These are phyloP conservation scores for Eulemur albifrons DNA, from an alignment of 2,797 vertebrate species.

Conservation along the genomic window DNA sequence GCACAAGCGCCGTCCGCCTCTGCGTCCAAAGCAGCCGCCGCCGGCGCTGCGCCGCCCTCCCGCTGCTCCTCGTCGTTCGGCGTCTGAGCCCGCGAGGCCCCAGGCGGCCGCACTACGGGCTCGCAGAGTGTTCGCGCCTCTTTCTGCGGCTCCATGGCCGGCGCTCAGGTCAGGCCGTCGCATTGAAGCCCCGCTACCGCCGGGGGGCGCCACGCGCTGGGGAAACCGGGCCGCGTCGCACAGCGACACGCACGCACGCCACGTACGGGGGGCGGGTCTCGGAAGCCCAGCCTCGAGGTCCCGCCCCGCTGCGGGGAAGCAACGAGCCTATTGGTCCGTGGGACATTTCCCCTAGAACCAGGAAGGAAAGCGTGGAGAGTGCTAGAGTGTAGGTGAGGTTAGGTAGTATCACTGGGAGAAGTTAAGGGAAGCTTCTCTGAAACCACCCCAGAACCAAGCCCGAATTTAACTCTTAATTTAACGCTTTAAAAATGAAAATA, in stretches of 20 bases:
- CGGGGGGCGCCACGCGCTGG: slow-evolving; percentile 28
- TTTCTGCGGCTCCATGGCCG: not conserved
- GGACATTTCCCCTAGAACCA: accelerated
- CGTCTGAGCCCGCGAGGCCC: not conserved
- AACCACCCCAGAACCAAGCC: not conserved
- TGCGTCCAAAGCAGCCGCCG: slow-evolving; percentile 43
- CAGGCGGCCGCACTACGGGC: not conserved
- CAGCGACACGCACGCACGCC: not conserved
- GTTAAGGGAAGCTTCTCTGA: not conserved
- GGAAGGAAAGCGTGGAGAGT: accelerated
- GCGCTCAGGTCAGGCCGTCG: not conserved
- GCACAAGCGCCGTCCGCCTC: slow-evolving; percentile 80
- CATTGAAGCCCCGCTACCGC: not conserved
- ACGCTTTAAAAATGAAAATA: not conserved
- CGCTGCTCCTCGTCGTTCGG: not conserved
- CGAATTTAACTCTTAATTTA: not conserved
- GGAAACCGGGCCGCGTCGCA: accelerated
- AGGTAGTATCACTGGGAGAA: accelerated
- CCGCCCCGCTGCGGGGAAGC: not conserved
- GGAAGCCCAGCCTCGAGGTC: accelerated
- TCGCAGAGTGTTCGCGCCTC: not conserved
- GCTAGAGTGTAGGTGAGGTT: accelerated
- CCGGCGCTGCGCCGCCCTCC: not conserved
- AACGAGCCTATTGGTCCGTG: not conserved
- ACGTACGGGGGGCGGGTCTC: slow-evolving; percentile 9